A percentile compares a stretch with the other conserved stretches of the same genome.
phyloP scores from a whole-genome alignment of 23 tunicate species.

The Pegea sp. region DNA sequence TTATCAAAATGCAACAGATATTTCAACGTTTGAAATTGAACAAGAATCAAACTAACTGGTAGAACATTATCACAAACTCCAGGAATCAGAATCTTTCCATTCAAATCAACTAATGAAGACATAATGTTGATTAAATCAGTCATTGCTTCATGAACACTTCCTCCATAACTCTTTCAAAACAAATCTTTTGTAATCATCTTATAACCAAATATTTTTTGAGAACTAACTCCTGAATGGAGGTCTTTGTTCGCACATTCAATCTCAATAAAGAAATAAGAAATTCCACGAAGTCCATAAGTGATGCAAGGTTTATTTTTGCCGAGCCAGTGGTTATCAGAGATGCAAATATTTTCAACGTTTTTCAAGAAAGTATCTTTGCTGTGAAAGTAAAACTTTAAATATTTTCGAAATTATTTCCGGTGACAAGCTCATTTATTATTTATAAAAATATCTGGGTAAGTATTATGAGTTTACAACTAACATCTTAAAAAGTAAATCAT shows the following conservation, averaged over 20 bases:
- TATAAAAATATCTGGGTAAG: too few relatives aligned
- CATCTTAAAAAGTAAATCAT: slow-evolving; percentile 61
- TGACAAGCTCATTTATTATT: too few relatives aligned
- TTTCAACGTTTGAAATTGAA: too few relatives aligned
- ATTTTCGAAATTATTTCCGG: too few relatives aligned
- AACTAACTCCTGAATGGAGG: slow-evolving; percentile 79
- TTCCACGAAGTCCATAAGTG: slow-evolving; percentile 96
- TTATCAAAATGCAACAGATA: too few relatives aligned
- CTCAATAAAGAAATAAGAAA: slow-evolving; percentile 74
- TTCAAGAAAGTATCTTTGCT: slow-evolving; percentile 77
- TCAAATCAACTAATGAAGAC: slow-evolving; percentile 57
- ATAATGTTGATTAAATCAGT: slow-evolving; percentile 67
- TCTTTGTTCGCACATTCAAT: slow-evolving; percentile 75
- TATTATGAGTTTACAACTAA: too few relatives aligned
- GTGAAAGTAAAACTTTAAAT: too few relatives aligned
- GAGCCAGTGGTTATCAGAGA: slow-evolving; percentile 98
- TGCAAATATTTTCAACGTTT: slow-evolving; percentile 85
- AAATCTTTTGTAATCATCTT: neutral
- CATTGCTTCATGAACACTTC: slow-evolving; percentile 96
- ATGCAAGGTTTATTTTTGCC: slow-evolving; percentile 99
- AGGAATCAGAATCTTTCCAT: slow-evolving; percentile 77
- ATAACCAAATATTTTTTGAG: neutral
- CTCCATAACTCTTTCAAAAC: slow-evolving; percentile 30
- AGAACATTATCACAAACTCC: slow-evolving; percentile 72
- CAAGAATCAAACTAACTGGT: slow-evolving; percentile 40